Percentiles rank a stretch among this genome's conserved stretches.
Evolutionary conservation across 2,888 invertebrate species (phyloP).

Genomic region (Lasioglossum leucozonium): DNA sequence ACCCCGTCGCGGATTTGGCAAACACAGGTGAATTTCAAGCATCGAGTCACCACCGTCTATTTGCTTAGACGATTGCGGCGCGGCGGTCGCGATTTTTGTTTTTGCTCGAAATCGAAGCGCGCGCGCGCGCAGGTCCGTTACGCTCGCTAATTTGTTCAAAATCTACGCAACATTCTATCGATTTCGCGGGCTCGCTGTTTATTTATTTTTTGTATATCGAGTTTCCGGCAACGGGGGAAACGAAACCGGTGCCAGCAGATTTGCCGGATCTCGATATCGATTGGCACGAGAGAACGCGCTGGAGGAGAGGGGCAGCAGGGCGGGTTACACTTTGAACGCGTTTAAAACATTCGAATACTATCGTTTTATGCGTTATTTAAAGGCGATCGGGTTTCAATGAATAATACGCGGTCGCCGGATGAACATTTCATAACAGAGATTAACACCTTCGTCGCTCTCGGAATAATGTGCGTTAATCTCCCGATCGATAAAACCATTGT

Average conservation of each 20-base stretch:
- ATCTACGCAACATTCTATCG: background rate
- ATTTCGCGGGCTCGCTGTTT: background rate
- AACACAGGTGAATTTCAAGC: slow-evolving; percentile 5
- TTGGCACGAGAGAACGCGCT: background rate
- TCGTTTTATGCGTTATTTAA: slow-evolving; percentile 15
- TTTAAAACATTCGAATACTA: background rate
- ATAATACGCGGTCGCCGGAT: background rate
- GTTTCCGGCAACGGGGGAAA: background rate
- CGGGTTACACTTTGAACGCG: background rate
- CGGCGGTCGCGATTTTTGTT: background rate
- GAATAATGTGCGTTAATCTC: slow-evolving; percentile 1
- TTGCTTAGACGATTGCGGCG: background rate
- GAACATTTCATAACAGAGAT: background rate
- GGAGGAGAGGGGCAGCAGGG: background rate
- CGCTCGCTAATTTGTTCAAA: background rate
- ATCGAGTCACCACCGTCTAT: background rate
- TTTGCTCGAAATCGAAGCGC: background rate
- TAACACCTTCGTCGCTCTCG: background rate
- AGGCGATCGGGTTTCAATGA: background rate
- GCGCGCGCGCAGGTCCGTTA: background rate
- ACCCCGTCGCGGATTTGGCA: background rate
- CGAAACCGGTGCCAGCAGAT: background rate
- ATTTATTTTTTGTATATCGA: background rate
- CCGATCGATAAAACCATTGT: background rate
- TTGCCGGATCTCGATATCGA: slow-evolving; percentile 14